Evolutionary conservation across 2,113 vertebrate species (phyloP).

Genomic region (Suricata suricatta): DNA sequence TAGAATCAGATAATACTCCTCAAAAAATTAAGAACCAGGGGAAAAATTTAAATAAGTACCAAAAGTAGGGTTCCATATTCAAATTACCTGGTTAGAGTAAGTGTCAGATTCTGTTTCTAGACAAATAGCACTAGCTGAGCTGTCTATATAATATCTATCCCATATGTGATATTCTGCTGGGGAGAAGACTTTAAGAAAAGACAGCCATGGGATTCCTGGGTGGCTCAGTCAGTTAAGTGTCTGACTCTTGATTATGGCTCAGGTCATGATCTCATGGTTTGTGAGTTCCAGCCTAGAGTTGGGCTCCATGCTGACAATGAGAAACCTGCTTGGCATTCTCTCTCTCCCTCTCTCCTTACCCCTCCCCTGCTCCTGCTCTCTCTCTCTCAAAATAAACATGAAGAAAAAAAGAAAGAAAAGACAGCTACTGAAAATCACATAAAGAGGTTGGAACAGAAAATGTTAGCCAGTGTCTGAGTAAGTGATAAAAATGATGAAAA

Average conservation of each 20-base stretch:
- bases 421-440: neutral
- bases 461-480: neutral
- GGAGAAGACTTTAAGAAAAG: neutral
- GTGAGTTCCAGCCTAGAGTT: too few relatives aligned
- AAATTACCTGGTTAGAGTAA: neutral
- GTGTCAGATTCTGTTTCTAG: neutral
- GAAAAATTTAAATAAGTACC: neutral
- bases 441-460: neutral
- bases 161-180: neutral
- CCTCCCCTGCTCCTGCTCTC: too few relatives aligned
- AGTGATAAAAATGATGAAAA: neutral
- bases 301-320: too few relatives aligned
- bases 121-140: neutral
- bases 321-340: too few relatives aligned
- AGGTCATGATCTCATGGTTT: too few relatives aligned
- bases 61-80: neutral
- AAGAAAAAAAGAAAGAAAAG: neutral
- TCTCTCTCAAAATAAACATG: too few relatives aligned
- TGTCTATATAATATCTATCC: neutral
- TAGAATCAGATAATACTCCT: neutral
- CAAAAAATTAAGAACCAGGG: neutral
- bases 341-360: too few relatives aligned
- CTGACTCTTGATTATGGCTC: too few relatives aligned
- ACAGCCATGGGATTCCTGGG: neutral
- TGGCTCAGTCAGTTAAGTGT: too few relatives aligned